Base-by-base conservation (phyloP, 1,140 invertebrate species). In the Papilio helenus region DNA sequence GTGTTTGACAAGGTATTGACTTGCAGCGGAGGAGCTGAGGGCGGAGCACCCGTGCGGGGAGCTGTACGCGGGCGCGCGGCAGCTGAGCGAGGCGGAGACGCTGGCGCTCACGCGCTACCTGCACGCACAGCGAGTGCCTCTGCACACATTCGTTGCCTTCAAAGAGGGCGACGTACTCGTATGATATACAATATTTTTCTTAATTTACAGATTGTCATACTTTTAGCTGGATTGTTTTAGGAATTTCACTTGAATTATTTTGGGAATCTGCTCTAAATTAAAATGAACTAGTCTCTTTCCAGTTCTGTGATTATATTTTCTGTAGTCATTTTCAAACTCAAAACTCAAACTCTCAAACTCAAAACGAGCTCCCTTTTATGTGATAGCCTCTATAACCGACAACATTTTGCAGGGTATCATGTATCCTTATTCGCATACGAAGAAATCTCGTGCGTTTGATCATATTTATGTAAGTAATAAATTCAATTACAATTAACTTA, bases 11-110 rank as follows among this genome's bases (percentile, higher is more conserved):
- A 0, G 34, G 5, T 39, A 8, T 58, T 58, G 20, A 9, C 4
- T 92, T 96, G 3, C 96, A 97, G 97, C 95, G 96, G 58, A 97
- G 96, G 94, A 97, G 95, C 78, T 95, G 10, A 90, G 90, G 93
- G 95, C 97, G 89, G 96, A 86, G 18, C 96, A 96, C 80, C 96
- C 96, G 0, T 98, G 97, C 87, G 96, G 95, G 29, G 95, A 96
- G 4, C 96, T 96, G 68, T 98, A 96, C 87, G 96, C 96, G 29
- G 98, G 98, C 1, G 86, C 94, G 0, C 85, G 94, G 20, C 93
- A 97, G 10, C 97, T 98, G 79, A 98, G 97, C 0, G 98, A 98
- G 92, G 92, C 95, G 0, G 98, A 98, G 92, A 97, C 97, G 2
- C 85, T 88, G 10, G 95, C 96, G 0, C 90, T 97, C 1, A 95